Conservation (phyloP, 2,888 invertebrate species). For the Nudaria mundana region DNA sequence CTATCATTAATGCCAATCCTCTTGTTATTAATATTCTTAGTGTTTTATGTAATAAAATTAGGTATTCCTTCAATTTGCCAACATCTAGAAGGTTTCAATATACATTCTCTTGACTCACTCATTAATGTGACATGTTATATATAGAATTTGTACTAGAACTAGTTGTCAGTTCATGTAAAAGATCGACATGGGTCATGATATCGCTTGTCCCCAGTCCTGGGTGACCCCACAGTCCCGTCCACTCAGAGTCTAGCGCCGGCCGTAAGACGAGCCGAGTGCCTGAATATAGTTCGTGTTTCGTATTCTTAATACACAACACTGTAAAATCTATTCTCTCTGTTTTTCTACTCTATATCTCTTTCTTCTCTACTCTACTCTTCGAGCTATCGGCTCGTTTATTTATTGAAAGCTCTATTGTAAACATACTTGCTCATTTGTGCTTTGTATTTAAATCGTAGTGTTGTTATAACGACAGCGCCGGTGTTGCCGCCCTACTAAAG, state of each 20-base stretch:
- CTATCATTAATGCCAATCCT: too few relatives aligned
- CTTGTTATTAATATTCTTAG: too few relatives aligned
- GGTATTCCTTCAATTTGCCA: too few relatives aligned
- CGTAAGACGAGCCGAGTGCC: slow-evolving; percentile 35
- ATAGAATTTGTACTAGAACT: not conserved
- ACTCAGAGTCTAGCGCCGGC: slow-evolving; percentile 3
- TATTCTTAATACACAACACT: slow-evolving; percentile 26
- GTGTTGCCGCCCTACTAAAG: slow-evolving; percentile 54
- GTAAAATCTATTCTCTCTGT: slow-evolving; percentile 22
- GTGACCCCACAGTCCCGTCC: too few relatives aligned
- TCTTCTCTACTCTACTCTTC: slow-evolving; percentile 28
- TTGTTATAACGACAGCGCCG: slow-evolving; percentile 40
- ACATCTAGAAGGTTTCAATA: too few relatives aligned
- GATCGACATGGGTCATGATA: too few relatives aligned
- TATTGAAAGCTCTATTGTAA: slow-evolving; percentile 50
- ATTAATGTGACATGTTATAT: too few relatives aligned
- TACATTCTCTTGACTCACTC: too few relatives aligned
- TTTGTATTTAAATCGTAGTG: slow-evolving; percentile 66
- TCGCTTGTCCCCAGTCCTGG: too few relatives aligned
- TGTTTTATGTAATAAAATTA: too few relatives aligned
- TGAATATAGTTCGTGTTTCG: slow-evolving; percentile 45
- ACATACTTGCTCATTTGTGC: slow-evolving; percentile 71
- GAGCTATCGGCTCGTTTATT: slow-evolving; percentile 42
- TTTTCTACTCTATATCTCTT: slow-evolving; percentile 19
- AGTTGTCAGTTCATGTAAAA: too few relatives aligned